Evolutionary conservation across 2,888 invertebrate species (phyloP).

Genomic region (Schizotus pectinicornis): DNA sequence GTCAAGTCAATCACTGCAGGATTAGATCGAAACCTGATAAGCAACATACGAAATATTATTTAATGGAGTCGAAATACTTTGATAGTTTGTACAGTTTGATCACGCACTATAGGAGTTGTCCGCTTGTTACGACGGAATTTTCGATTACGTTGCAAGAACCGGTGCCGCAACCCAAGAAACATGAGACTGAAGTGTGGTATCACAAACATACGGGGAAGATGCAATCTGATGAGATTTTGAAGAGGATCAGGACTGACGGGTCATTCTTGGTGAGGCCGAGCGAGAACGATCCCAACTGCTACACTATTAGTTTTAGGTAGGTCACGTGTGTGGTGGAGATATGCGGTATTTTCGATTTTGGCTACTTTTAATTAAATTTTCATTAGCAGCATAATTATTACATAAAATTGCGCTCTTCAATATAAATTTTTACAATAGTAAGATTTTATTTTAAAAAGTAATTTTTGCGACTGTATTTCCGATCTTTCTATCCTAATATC

Average conservation of each 20-base stretch:
- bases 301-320: conserved; percentile 92
- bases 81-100: conserved; percentile 92
- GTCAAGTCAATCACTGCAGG: conserved; percentile 89
- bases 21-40: conserved; percentile 89
- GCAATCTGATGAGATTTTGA: conserved; percentile 88
- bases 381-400: too few relatives aligned
- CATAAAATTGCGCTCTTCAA: too few relatives aligned
- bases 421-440: too few relatives aligned
- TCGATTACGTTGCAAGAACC: conserved; percentile 86
- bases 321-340: conserved; percentile 14
- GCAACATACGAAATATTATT: conserved; percentile 87
- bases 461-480: too few relatives aligned
- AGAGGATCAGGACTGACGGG: conserved; percentile 85
- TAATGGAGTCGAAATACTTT: conserved; percentile 87
- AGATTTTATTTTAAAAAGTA: too few relatives aligned
- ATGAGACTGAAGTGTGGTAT: conserved; percentile 94
- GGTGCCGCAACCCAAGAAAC: conserved; percentile 93
- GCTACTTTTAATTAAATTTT: too few relatives aligned
- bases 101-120: conserved; percentile 85
- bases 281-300: conserved; percentile 83
- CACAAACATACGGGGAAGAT: conserved; percentile 79
- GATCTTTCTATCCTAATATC: too few relatives aligned
- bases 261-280: conserved; percentile 94
- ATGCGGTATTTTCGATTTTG: too few relatives aligned
- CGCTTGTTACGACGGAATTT: conserved; percentile 89